phyloP scores from a whole-genome alignment of 2,113 vertebrate species.

The Peucedramus taeniatus region DNA sequence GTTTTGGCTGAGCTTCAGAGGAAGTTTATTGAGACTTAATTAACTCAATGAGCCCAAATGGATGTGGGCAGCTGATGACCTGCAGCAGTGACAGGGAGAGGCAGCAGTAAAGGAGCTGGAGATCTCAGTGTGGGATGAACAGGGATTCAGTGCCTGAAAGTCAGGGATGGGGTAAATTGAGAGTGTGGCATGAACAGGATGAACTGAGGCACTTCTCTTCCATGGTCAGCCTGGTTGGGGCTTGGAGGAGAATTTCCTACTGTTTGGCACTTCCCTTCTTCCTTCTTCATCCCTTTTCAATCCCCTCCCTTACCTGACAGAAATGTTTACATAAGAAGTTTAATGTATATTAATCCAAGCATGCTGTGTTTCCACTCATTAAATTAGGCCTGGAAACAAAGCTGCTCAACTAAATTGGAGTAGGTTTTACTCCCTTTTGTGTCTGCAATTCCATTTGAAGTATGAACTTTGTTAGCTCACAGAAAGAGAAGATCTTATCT shows the following conservation, averaged over 20 bases:
- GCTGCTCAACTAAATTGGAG: neutral
- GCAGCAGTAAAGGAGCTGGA: neutral
- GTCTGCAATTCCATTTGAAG: neutral
- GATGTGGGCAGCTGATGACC: neutral
- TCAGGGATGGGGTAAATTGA: neutral
- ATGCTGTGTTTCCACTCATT: neutral
- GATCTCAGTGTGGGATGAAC: too few relatives aligned
- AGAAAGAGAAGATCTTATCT: neutral
- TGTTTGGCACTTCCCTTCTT: neutral
- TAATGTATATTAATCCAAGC: neutral
- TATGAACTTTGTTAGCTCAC: neutral
- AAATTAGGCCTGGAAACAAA: neutral
- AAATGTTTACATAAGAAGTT: rapidly evolving
- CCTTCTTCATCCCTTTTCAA: neutral
- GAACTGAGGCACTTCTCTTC: neutral
- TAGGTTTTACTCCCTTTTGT: neutral
- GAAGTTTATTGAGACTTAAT: neutral
- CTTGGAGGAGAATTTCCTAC: neutral
- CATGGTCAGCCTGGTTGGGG: neutral
- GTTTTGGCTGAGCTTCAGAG: neutral
- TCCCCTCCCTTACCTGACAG: neutral
- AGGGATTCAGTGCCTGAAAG: neutral
- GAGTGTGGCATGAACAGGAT: neutral
- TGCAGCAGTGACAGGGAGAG: neutral
- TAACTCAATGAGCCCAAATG: neutral